Base-by-base conservation (phyloP, 64 coral and sea anemone genomes). In the Montipora cactus region DNA sequence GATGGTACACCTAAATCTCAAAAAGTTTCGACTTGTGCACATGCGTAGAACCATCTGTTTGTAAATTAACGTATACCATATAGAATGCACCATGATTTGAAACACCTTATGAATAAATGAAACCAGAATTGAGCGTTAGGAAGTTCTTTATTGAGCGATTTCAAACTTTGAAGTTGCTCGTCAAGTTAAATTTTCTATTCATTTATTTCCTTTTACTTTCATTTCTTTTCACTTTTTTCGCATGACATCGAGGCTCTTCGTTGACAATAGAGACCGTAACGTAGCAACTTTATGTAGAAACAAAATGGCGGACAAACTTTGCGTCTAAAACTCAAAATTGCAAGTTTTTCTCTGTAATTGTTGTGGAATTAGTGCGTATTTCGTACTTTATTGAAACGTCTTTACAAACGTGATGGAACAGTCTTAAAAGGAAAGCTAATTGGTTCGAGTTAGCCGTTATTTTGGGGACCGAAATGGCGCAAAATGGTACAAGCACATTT, bases 261-360 rank as follows among this genome's bases (percentile, higher is more conserved):
- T 93, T 93, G 83, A 87, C 72, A 75, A 57, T 20, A 67, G 15
- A 4, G 52, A 70, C 57, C 84, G 92, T 93, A 88, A 72, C 92
- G 84, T 93, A 93, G 92, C 92, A 93, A 93, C 92, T 88, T 78
- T 4, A 49, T 50, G 5, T 45, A 57, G 92, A 88, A 88, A 88
- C 76, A 93, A 93, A 93, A 93, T 93, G 92, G 92, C 92, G 92
- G 92, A 87, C 81, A 88, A 88, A 20, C 5, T 80, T 23, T 66
- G 1, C 14, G 0, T 1, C 13, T 44, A 57, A 80, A 93, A 88
- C 84, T 45, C 10, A 79, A 51, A 79, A 0, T 18, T 70, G 64
- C 47, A 23, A 50, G 66, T 85, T 71, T 85, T 37, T 37, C 45
- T 70, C 18, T 70, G 82, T 49, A 49, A 10, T 50, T 85, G 16